These are phyloP conservation scores for Epicauta chinensis DNA, from an alignment of 1,140 invertebrate species.

Conservation along the genomic window DNA sequence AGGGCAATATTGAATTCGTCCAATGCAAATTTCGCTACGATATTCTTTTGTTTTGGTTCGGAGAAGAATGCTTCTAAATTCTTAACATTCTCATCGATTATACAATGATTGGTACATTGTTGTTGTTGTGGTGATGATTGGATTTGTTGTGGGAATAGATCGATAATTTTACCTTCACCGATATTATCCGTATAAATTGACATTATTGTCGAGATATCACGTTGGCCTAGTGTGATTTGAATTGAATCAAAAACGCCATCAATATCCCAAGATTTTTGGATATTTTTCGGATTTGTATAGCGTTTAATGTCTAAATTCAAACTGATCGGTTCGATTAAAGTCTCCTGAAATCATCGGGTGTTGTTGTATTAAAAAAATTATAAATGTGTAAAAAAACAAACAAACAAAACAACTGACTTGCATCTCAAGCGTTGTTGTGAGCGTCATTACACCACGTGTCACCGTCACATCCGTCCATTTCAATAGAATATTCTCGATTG, in stretches of 20 bases:
- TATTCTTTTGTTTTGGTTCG: conserved; percentile 56
- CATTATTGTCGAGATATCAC: conserved; percentile 61
- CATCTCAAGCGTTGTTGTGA: conserved; percentile 62
- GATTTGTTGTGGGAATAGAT: conserved; percentile 31
- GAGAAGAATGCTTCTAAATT: conserved; percentile 70
- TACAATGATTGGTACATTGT: conserved; percentile 16
- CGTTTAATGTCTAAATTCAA: conserved; percentile 68
- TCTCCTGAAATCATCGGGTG: conserved; percentile 47
- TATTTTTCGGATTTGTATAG: conserved; percentile 47
- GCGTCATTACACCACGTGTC: conserved; percentile 64
- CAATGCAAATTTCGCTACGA: conserved; percentile 53
- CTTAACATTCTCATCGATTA: conserved; percentile 56
- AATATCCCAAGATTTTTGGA: conserved; percentile 52
- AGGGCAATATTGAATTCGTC: conserved; percentile 62
- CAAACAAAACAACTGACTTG: conserved; percentile 45
- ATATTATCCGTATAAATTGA: conserved; percentile 59
- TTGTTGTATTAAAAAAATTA: conserved; percentile 41
- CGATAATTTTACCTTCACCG: conserved; percentile 44
- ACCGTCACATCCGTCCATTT: conserved; percentile 63
- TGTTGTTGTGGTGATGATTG: conserved; percentile 14
- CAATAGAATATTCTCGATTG: conserved; percentile 64
- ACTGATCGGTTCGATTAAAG: conserved; percentile 68
- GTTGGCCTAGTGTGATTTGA: conserved; percentile 62
- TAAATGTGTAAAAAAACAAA: not conserved
- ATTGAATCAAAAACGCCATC: conserved; percentile 61